Evolutionary conservation across 2,888 invertebrate species (phyloP), one percentile per base, ranked within the genome.

Genomic region (Chaitophorus viminalis): DNA sequence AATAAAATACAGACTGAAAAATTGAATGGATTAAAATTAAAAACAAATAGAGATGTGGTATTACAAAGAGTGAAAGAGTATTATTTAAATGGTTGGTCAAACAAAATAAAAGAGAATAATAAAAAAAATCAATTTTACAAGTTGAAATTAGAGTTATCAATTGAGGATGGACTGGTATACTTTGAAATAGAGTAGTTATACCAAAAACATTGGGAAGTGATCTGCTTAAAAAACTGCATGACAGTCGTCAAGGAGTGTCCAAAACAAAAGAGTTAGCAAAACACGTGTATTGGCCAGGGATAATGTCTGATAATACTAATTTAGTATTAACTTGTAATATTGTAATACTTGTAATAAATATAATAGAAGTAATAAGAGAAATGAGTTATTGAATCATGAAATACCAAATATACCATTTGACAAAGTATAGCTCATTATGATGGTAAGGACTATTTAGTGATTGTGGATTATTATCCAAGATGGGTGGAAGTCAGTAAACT

Each of bases 401-500:
- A 70, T 89, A 82, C 88, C 88, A 54, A 29, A 83, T 36, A 82
- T 87, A 65, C 79, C 87, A 18, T 89, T 86, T 87, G 36, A 39
- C 36, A 39, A 39, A 6, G 6, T 39, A 39, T 39, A 39, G 36
- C 36, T 39, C 36, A 39, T 39, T 3, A 39, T 5, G 6, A 6
- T 5, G 36, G 36, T 5, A 39, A 39, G 6, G 36, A 39, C 6
- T 39, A 39, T 39, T 39, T 39, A 39, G 6, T 39, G 6, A 39
- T 39, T 5, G 36, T 39, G 6, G 36, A 39, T 39, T 39, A 39
- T 6, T 39, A 5, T 39, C 6, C 36, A 39, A 39, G 36, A 39
- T 39, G 36, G 36, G 36, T 39, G 6, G 36, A 39, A 39, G 36
- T 39, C 36, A 39, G 4, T 6, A 39, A 39, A 39, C 36, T 39